Evolutionary conservation across 2,888 invertebrate genomes (phyloP), one percentile per base, ranked within the genome.

Genomic region (Oeneis ivallda): DNA sequence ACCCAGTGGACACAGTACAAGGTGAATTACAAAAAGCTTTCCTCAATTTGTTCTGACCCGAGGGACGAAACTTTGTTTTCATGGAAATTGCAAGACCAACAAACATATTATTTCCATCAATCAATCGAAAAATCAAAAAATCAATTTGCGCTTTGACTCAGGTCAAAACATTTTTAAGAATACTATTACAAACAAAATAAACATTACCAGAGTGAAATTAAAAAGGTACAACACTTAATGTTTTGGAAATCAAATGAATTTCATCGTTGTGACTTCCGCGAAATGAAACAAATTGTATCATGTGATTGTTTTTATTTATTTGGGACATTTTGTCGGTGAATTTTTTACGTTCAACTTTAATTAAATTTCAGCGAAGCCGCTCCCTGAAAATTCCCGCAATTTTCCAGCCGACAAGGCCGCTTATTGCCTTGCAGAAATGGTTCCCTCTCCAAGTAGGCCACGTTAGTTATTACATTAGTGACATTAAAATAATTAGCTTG

Each of bases 381-480:
- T 77, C 82, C 84, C 81, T 76, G 76, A 81, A 84, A 87, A 86
- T 85, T 86, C 82, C 76, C 79, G 81, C 83, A 89, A 89, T 90
- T 89, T 90, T 89, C 86, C 89, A 80, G 79, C 78, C 82, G 83
- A 85, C 77, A 85, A 84, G 81, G 78, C 84, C 84, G 81, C 81
- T 87, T 89, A 87, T 85, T 85, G 80, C 83, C 79, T 82, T 81
- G 80, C 80, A 79, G 86, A 70, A 86, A 87, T 84, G 83, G 84
- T 84, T 83, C 79, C 75, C 76, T 72, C 74, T 72, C 75, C 85
- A 85, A 84, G 81, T 86, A 82, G 84, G 85, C 81, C 61, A 61
- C 26, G 82, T 76, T 78, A 41, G 83, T 75, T 78, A 74, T 74
- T 74, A 72, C 56, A 56, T 61, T 57, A 47, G 34, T 17, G 49